These are phyloP conservation scores for Xiphydria camelus DNA, from an alignment of 2,888 invertebrate genomes.

Conservation along the genomic window DNA sequence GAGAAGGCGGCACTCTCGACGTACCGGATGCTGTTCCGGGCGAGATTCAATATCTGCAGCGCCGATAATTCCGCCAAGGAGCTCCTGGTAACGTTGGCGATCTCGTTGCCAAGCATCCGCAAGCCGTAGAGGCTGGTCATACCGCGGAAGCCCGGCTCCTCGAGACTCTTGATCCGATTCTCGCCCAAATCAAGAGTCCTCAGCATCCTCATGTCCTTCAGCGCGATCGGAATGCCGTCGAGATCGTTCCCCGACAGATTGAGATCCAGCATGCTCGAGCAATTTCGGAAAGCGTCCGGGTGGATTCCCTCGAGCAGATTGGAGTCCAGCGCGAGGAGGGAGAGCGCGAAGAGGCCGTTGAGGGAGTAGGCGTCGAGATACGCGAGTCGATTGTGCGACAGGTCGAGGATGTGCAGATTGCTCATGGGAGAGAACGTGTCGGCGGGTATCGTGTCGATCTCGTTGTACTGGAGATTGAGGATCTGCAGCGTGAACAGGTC, in stretches of 20 bases:
- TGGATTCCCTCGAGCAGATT: conserved; percentile 83
- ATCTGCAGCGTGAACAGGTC: conserved; percentile 89
- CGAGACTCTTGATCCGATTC: conserved; percentile 81
- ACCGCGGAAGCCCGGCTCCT: conserved; percentile 80
- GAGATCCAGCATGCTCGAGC: conserved; percentile 86
- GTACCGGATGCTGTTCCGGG: conserved; percentile 78
- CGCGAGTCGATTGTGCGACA: conserved; percentile 84
- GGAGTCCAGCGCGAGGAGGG: conserved; percentile 82
- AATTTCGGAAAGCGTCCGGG: conserved; percentile 86
- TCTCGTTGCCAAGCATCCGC: conserved; percentile 85
- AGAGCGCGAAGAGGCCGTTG: conserved; percentile 86
- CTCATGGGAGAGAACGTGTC: conserved; percentile 90
- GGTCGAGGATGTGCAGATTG: conserved; percentile 84
- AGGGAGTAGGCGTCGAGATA: conserved; percentile 84
- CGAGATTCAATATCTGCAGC: conserved; percentile 84
- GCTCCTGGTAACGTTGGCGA: conserved; percentile 78
- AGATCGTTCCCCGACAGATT: conserved; percentile 87
- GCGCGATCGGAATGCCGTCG: conserved; percentile 77
- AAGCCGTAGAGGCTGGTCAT: conserved; percentile 85
- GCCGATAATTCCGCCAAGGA: conserved; percentile 79
- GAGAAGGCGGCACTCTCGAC: conserved; percentile 84
- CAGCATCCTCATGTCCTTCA: conserved; percentile 83
- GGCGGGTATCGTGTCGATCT: conserved; percentile 80
- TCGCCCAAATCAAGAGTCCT: conserved; percentile 89
- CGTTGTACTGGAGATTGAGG: conserved; percentile 83